Evolutionary conservation across 2,113 vertebrate genomes (phyloP).

Genomic region (Poeciliopsis prolifica): DNA sequence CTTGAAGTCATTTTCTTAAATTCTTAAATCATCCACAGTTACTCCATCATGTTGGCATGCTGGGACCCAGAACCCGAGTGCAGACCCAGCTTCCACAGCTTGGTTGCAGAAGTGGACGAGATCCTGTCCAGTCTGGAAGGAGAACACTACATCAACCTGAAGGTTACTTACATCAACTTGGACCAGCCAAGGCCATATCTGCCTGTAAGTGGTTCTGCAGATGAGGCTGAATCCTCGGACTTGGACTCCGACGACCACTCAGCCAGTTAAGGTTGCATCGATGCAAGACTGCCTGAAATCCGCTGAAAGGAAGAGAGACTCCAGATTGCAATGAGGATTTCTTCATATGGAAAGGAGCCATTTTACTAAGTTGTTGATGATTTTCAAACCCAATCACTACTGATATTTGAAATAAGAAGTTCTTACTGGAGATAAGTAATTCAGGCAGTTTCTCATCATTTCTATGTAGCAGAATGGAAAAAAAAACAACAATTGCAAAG

Average conservation of each 20-base stretch:
- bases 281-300: background rate
- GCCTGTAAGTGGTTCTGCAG: slow-evolving; percentile 51
- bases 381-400: slow-evolving; percentile 12
- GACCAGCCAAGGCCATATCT: slow-evolving; percentile 79
- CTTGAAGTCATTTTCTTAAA: background rate
- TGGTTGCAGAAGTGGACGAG: slow-evolving; percentile 80
- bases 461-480: slow-evolving; percentile 7
- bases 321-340: background rate
- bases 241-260: slow-evolving; percentile 43
- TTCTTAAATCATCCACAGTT: slow-evolving; percentile 76
- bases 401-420: slow-evolving; percentile 17
- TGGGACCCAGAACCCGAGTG: slow-evolving; percentile 84
- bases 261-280: slow-evolving; percentile 47
- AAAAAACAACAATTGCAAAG: background rate
- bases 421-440: background rate
- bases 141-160: slow-evolving; percentile 91
- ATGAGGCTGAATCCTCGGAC: slow-evolving; percentile 71
- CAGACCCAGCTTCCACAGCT: slow-evolving; percentile 82
- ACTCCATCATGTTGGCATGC: slow-evolving; percentile 87
- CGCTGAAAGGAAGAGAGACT: background rate
- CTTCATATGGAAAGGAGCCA: background rate
- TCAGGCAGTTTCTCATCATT: slow-evolving; percentile 3
- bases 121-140: slow-evolving; percentile 81
- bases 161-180: slow-evolving; percentile 87
- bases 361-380: background rate